phyloP scores from a whole-genome alignment of 2,888 invertebrate genomes.

The Nasonovia ribisnigri region DNA sequence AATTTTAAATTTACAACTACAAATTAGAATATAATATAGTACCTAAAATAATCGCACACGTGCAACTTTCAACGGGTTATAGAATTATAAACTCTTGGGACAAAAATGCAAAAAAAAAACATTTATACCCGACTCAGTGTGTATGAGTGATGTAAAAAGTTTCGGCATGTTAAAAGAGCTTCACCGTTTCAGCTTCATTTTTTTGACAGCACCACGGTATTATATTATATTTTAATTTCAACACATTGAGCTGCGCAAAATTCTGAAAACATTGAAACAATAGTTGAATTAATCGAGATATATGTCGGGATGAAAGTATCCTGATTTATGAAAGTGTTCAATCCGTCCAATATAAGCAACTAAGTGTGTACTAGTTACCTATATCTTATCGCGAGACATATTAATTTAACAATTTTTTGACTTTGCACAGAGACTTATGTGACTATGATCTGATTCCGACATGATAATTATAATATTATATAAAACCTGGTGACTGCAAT shows the following conservation, averaged over 20 bases:
- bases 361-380: not conserved
- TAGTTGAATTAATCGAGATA: not conserved
- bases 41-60: not conserved
- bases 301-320: not conserved
- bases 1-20: not conserved
- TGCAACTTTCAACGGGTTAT: not conserved
- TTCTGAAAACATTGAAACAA: too few relatives aligned
- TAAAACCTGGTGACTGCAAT: too few relatives aligned
- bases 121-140: not conserved
- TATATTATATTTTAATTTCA: not conserved
- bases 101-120: not conserved
- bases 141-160: slow-evolving; percentile 2
- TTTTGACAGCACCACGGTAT: not conserved
- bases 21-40: not conserved
- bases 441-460: not conserved
- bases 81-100: not conserved
- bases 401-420: not conserved
- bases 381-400: not conserved
- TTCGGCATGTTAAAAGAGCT: not conserved
- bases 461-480: not conserved
- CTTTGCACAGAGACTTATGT: not conserved
- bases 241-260: not conserved
- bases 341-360: not conserved
- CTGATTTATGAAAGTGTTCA: not conserved
- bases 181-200: not conserved